Evolutionary conservation across 2,888 invertebrate genomes (phyloP), one percentile per base, ranked within the genome.

Genomic region (Sesia bembeciformis): DNA sequence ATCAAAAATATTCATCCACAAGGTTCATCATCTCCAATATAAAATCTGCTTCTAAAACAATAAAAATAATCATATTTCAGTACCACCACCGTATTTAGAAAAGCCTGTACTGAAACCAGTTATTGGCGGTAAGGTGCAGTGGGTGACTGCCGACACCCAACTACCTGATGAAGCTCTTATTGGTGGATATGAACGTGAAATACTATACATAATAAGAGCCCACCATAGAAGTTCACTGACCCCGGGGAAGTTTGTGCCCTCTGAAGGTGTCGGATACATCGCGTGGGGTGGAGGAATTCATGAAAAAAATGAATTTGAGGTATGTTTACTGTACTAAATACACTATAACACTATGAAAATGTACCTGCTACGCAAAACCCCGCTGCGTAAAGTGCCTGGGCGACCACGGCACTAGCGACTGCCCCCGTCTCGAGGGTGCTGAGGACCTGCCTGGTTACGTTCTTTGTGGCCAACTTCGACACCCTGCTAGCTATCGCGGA

Each of bases 271-370:
- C 0, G 92, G 92, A 59, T 96, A 93, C 68, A 79, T 96, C 7
- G 80, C 95, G 51, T 96, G 95, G 94, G 96, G 95, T 38, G 95
- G 95, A 7, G 89, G 78, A 7, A 93, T 94, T 64, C 93, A 95
- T 67, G 90, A 90, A 8, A 93, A 93, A 67, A 68, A 78, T 42
- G 90, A 93, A 49, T 95, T 95, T 75, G 94, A 96, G 86, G 93
- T 93, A 68, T 65, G 61, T 23, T 23, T 23, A 23, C 23, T 23
- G 23, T 23, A 23, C 23, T 23, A 23, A 23, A 23, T 23, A 23
- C 1, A 23, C 1, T 23, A 2, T 23, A 23, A 23, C 23, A 23
- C 23, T 23, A n/a, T n/a, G 23, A 23, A 23, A 23, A 23, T 23
- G 23, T 23, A 23, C 23, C 23, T 23, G 23, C 23, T 23, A 1